Percentiles rank a stretch among this genome's conserved stretches.
phyloP scores from a whole-genome alignment of 1,140 invertebrate genomes.

The Drosophila eugracilis region DNA sequence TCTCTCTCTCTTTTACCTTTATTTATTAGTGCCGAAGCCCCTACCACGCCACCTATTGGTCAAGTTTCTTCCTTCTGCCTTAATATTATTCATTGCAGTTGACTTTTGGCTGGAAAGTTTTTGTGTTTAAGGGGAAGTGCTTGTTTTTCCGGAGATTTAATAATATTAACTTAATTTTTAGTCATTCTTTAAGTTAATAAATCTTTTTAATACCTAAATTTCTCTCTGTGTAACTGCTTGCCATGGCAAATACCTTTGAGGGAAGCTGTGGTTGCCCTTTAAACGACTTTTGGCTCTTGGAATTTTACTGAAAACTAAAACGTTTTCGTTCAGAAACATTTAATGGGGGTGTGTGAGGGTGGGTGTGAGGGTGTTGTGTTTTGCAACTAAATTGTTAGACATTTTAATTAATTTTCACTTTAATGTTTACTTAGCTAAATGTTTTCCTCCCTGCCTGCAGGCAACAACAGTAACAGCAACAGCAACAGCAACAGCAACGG shows the following conservation, averaged over 20 bases:
- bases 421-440: slow-evolving; percentile 64
- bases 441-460: slow-evolving; percentile 53
- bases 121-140: too few species aligned
- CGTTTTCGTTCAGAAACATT: slow-evolving; percentile 25
- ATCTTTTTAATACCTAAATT: too few species aligned
- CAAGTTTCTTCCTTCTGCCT: too few species aligned
- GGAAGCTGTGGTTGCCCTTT: slow-evolving; percentile 39
- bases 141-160: too few species aligned
- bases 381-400: slow-evolving; percentile 41
- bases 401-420: slow-evolving; percentile 67
- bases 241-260: slow-evolving; percentile 3
- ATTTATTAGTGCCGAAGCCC: not conserved
- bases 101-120: too few species aligned
- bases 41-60: too few species aligned
- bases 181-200: not conserved
- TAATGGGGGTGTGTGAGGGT: slow-evolving; percentile 20
- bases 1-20: not conserved
- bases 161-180: too few species aligned
- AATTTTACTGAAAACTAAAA: slow-evolving; percentile 45
- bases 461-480: slow-evolving; percentile 24
- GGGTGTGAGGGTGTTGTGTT: slow-evolving; percentile 17
- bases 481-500: slow-evolving; percentile 10
- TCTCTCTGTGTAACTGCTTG: not conserved
- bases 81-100: too few species aligned
- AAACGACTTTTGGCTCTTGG: slow-evolving; percentile 38